Base-by-base conservation (phyloP, 2,888 invertebrate species). In the Beris morrisii region DNA sequence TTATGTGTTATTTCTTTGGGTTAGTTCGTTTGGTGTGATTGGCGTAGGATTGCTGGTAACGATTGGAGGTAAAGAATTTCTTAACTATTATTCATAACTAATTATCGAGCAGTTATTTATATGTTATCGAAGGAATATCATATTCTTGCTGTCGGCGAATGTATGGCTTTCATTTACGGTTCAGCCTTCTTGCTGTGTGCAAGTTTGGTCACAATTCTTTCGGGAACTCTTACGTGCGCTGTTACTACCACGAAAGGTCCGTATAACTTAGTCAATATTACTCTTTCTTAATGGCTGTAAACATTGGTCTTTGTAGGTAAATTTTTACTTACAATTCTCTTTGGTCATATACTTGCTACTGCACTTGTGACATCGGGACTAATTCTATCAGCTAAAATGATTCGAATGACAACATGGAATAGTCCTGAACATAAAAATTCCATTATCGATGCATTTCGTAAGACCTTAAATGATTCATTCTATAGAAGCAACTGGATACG, bases 1-100 rank as follows among this genome's bases (percentile, higher is more conserved):
- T 46, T 58, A 58, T 45, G 58, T 46, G 12, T 4, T 58, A 44
- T 58, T 58, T n/a, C 30, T 58, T 12, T 58, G 58, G 58, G 58
- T 58, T 30, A 58, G 58, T 45, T 58, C 58, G 12, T 45, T 58
- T 58, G 58, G 58, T 12, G 31, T 58, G 7, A 58, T 58, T 9
- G 58, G n/a, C 5, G 45, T 46, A 5, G 58, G 58, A 28, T n/a
- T 58, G 6, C 30, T 58, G 1, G 58, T 58, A n/a, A n/a, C 58
- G 28, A 45, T 30, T 58, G 58, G 58, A 45, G 58, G 58, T 58
- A 58, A 46, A 12, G 7, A 9, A 9, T 30, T 45, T 30, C 6
- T 1, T 30, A 22, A 12, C 13, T 5, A 15, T 2, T 11, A 6
- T 30, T 58, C 5, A 6, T 22, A 45, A 58, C 58, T 30, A 46